A percentile compares a stretch with the other conserved stretches of the same genome.
Conservation (phyloP, 2,888 invertebrate genomes). For the Drosophila cognata region DNA sequence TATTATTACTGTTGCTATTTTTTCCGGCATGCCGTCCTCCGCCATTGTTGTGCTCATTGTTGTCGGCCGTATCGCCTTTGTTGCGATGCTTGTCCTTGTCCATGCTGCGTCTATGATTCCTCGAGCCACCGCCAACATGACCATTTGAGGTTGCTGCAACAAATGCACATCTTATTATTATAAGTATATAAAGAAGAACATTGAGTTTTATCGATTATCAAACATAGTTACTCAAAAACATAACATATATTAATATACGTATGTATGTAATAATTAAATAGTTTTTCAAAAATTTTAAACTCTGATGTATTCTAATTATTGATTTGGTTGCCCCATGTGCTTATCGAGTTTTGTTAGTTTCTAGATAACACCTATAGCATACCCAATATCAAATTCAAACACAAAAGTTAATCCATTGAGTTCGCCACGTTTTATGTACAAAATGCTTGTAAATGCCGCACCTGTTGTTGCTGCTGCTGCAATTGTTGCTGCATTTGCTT, state of each 20-base stretch:
- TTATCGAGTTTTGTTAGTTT: conserved; percentile 12
- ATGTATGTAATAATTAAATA: background rate
- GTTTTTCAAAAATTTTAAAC: background rate
- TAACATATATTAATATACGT: too few species aligned
- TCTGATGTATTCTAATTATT: background rate
- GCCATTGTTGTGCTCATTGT: conserved; percentile 59
- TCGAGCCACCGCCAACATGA: conserved; percentile 69
- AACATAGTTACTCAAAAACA: too few species aligned
- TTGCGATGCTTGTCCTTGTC: conserved; percentile 83
- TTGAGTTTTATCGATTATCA: conserved; percentile 18
- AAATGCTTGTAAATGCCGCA: conserved; percentile 37
- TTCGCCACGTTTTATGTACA: background rate
- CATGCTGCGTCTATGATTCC: conserved; percentile 83
- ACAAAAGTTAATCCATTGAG: conserved; percentile 3
- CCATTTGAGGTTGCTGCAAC: conserved; percentile 80
- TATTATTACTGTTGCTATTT: conserved; percentile 58
- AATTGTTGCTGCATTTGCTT: conserved; percentile 59
- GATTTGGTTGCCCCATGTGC: conserved; percentile 18
- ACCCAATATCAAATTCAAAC: background rate
- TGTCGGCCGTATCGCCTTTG: conserved; percentile 58
- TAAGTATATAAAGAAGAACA: conserved; percentile 9
- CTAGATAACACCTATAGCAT: conserved; percentile 1
- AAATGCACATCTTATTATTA: conserved; percentile 2
- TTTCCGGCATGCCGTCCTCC: conserved; percentile 60
- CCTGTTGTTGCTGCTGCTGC: conserved; percentile 69